phyloP scores from a whole-genome alignment of 2,797 vertebrate species.

The Tachyglossus aculeatus region DNA sequence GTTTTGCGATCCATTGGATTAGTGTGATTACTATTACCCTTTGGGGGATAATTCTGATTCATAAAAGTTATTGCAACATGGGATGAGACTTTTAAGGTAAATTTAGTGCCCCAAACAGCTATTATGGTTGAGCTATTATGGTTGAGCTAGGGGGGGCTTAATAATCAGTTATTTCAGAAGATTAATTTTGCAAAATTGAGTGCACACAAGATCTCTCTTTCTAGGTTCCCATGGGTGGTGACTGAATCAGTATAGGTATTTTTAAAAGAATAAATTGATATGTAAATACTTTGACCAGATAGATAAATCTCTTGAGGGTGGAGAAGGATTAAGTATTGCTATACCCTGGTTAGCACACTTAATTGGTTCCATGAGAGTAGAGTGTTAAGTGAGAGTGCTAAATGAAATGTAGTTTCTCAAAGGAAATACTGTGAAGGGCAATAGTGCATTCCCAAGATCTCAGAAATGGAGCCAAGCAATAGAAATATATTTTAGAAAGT shows the following conservation, averaged over 20 bases:
- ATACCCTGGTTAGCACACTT: too few relatives aligned
- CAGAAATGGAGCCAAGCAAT: too few relatives aligned
- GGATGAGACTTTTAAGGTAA: neutral
- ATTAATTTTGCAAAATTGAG: neutral
- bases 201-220: neutral
- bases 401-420: too few relatives aligned
- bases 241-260: neutral
- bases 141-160: slow-evolving; percentile 2
- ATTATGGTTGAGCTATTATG: too few relatives aligned
- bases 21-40: neutral
- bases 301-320: slow-evolving; percentile 10
- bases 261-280: slow-evolving; percentile 18
- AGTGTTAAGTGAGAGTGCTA: too few relatives aligned
- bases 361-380: too few relatives aligned
- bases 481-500: too few relatives aligned
- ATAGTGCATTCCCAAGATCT: too few relatives aligned
- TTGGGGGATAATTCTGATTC: too few relatives aligned
- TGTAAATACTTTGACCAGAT: neutral
- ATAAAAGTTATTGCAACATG: neutral
- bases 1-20: too few relatives aligned
- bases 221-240: slow-evolving; percentile 1
- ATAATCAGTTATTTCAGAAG: slow-evolving; percentile 16
- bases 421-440: too few relatives aligned
- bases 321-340: slow-evolving; percentile 32
- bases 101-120: too few relatives aligned